A percentile compares a stretch with the other conserved stretches of the same genome.
These are phyloP conservation scores for Otolemur crassicaudatus DNA, from an alignment of 2,797 vertebrate genomes.

Conservation along the genomic window DNA sequence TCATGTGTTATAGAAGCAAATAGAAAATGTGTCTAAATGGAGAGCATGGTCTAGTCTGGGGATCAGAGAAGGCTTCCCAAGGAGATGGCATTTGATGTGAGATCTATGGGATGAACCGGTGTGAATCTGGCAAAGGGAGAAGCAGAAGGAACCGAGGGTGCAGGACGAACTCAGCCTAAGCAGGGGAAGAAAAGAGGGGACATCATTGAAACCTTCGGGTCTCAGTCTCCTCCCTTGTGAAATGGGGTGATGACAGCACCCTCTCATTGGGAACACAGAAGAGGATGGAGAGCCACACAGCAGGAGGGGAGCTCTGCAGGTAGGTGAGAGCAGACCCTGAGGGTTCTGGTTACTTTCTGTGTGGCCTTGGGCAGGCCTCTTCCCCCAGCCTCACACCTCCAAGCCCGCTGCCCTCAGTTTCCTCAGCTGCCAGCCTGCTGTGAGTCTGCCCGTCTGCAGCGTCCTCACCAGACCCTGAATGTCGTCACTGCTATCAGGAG, in stretches of 20 bases:
- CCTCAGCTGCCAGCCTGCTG: not conserved
- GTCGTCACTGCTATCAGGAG: too few relatives aligned
- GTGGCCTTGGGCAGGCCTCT: not conserved
- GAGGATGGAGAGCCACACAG: accelerated
- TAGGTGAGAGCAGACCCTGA: not conserved
- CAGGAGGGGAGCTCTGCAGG: not conserved
- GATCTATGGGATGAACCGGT: not conserved
- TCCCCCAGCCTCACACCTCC: too few relatives aligned
- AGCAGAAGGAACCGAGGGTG: not conserved
- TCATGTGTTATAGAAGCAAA: accelerated
- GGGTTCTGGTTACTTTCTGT: not conserved
- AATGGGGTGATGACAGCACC: not conserved
- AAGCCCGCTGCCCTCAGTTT: not conserved
- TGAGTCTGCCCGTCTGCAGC: not conserved
- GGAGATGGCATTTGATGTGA: not conserved
- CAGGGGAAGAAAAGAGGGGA: not conserved
- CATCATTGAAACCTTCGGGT: accelerated
- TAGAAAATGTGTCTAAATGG: not conserved
- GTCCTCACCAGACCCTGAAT: not conserved
- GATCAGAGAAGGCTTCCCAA: not conserved
- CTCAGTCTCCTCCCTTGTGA: not conserved
- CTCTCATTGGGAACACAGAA: not conserved
- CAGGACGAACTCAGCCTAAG: not conserved
- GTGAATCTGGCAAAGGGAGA: not conserved
- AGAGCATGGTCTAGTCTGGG: not conserved